phyloP scores from a whole-genome alignment of 1,140 invertebrate species.

The Aphidius gifuensis region DNA sequence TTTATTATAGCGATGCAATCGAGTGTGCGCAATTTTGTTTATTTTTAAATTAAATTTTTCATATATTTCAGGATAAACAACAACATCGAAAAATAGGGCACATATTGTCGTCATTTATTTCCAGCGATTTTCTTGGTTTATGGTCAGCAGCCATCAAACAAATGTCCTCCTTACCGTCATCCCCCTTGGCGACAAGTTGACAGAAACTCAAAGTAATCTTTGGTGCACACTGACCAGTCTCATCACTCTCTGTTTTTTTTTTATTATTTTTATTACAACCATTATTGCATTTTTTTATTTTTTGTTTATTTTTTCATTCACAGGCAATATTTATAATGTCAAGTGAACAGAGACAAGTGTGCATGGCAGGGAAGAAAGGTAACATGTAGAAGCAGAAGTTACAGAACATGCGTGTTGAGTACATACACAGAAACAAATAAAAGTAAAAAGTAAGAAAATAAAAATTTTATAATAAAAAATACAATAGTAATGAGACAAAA shows the following conservation, averaged over 20 bases:
- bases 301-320: not conserved
- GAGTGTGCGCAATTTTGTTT: constrained; percentile 3
- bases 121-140: constrained; percentile 17
- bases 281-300: not conserved
- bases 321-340: constrained; percentile 1
- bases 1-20: constrained; percentile 15
- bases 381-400: constrained; percentile 18
- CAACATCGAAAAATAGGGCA: constrained; percentile 37
- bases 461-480: constrained; percentile 21
- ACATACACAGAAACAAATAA: constrained; percentile 20
- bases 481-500: constrained; percentile 11
- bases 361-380: constrained; percentile 16
- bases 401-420: constrained; percentile 25
- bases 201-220: constrained; percentile 2
- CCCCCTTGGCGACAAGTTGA: constrained; percentile 26
- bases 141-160: constrained; percentile 3
- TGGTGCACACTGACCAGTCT: constrained; percentile 7
- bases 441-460: constrained; percentile 18
- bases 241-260: constrained; percentile 10
- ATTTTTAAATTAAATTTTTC: not conserved
- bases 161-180: constrained; percentile 47
- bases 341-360: constrained; percentile 5
- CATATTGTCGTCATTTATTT: constrained; percentile 30
- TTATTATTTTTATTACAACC: not conserved
- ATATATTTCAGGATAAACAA: constrained; percentile 37